Evolutionary conservation across 2,113 vertebrate species (phyloP).

Genomic region (Scortum barcoo): DNA sequence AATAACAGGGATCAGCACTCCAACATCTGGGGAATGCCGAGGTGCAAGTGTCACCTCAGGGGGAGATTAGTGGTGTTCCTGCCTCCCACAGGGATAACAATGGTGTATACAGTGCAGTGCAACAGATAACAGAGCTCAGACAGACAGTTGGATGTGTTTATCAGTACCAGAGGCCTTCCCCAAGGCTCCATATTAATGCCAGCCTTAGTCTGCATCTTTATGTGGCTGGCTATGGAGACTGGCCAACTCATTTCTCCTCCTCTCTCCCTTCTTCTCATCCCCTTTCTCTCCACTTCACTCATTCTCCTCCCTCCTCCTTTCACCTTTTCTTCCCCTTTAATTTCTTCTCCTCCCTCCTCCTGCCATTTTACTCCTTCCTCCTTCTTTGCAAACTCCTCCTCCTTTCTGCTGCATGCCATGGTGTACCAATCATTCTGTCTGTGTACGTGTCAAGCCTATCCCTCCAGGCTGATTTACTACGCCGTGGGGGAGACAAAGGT

Average conservation of each 20-base stretch:
- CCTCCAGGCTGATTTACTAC: slow-evolving; percentile 72
- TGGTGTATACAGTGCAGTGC: slow-evolving; percentile 47
- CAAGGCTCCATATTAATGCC: slow-evolving; percentile 58
- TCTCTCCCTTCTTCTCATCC: slow-evolving; percentile 8
- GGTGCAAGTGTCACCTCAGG: slow-evolving; percentile 60
- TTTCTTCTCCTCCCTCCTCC: neutral
- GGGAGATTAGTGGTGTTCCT: slow-evolving; percentile 60
- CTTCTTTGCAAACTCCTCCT: slow-evolving; percentile 24
- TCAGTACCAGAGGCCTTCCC: slow-evolving; percentile 62
- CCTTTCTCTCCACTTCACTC: neutral
- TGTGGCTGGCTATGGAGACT: slow-evolving; percentile 48
- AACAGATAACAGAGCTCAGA: slow-evolving; percentile 61
- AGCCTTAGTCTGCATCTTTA: slow-evolving; percentile 59
- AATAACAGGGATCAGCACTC: slow-evolving; percentile 30
- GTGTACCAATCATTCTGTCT: slow-evolving; percentile 39
- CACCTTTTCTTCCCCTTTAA: neutral
- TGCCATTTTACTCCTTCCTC: slow-evolving; percentile 2
- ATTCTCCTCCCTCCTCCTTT: neutral
- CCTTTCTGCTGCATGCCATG: slow-evolving; percentile 32
- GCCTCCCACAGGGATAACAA: slow-evolving; percentile 65
- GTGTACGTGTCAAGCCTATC: slow-evolving; percentile 36
- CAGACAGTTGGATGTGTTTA: slow-evolving; percentile 70
- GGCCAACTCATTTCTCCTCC: slow-evolving; percentile 37
- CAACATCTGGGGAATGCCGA: slow-evolving; percentile 43
- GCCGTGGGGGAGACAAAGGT: slow-evolving; percentile 57